A percentile compares a stretch with the other conserved stretches of the same genome.
These are phyloP conservation scores for Silvanus unidentatus DNA, from an alignment of 2,888 invertebrate genomes.

Conservation along the genomic window DNA sequence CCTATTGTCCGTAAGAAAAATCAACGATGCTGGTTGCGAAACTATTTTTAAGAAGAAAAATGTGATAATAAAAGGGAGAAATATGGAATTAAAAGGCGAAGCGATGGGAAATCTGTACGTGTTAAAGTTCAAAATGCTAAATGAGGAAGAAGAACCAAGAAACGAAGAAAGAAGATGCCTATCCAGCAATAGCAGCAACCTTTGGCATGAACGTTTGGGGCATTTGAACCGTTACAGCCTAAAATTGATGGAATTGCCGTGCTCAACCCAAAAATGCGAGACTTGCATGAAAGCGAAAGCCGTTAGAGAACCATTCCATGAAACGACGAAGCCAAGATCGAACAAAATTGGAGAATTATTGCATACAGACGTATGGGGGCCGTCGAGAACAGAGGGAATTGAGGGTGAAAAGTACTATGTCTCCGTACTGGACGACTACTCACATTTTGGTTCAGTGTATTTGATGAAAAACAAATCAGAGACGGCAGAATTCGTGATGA, in stretches of 20 bases:
- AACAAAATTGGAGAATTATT: slow-evolving; percentile 8
- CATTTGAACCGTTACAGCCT: neutral
- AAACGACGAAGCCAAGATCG: slow-evolving; percentile 1
- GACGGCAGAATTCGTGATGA: neutral
- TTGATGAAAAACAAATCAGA: neutral
- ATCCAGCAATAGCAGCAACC: neutral
- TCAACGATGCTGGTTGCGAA: neutral
- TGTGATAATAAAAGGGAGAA: neutral
- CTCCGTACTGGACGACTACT: neutral
- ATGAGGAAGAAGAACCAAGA: neutral
- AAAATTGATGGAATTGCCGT: neutral
- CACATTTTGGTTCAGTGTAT: neutral
- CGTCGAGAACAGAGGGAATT: neutral
- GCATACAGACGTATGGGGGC: slow-evolving; percentile 8
- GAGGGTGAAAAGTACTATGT: neutral
- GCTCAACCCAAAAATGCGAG: neutral
- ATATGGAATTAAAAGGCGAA: neutral
- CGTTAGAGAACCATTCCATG: slow-evolving; percentile 7
- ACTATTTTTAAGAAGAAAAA: neutral
- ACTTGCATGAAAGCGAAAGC: slow-evolving; percentile 3
- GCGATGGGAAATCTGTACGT: neutral
- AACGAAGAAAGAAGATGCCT: too few relatives aligned
- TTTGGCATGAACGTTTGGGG: neutral
- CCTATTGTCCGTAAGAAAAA: slow-evolving; percentile 6
- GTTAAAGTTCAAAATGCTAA: neutral